These are phyloP conservation scores for Agapetus fuscipes DNA, from an alignment of 2,888 invertebrate species.

Conservation along the genomic window DNA sequence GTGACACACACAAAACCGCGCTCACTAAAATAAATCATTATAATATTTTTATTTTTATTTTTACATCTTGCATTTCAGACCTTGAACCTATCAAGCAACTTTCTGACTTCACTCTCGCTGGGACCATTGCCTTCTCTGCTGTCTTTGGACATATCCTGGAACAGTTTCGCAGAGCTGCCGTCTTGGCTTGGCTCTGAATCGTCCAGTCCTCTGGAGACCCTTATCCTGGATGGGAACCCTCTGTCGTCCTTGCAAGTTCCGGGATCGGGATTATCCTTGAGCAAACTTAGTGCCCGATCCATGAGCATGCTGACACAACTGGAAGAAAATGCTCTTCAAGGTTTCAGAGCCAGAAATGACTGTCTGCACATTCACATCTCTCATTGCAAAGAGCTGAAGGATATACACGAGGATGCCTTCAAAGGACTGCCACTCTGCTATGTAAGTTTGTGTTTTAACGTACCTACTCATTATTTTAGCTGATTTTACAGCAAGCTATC, in stretches of 20 bases:
- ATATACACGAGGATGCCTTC: constrained; percentile 35
- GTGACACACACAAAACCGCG: too few species aligned
- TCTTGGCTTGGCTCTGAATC: constrained; percentile 33
- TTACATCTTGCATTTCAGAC: constrained; percentile 34
- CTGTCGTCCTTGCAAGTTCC: constrained; percentile 38
- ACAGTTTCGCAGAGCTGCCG: constrained; percentile 38
- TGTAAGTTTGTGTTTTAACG: constrained; percentile 34
- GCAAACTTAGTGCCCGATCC: constrained; percentile 37
- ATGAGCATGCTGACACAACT: constrained; percentile 30
- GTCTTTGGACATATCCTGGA: constrained; percentile 44
- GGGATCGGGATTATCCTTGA: constrained; percentile 35
- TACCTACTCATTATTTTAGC: too few species aligned
- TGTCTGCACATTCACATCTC: constrained; percentile 18
- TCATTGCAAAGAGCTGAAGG: constrained; percentile 19
- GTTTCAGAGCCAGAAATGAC: background rate
- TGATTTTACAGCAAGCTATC: too few species aligned
- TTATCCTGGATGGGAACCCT: constrained; percentile 46
- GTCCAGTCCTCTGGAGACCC: constrained; percentile 39
- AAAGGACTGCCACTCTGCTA: constrained; percentile 41
- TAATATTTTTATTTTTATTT: too few species aligned
- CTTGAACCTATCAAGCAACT: constrained; percentile 38
- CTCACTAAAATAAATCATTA: too few species aligned
- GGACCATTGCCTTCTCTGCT: constrained; percentile 36
- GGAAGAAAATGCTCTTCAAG: constrained; percentile 22
- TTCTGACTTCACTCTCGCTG: too few species aligned